These are phyloP conservation scores for Tiphia femorata DNA, from an alignment of 2,888 invertebrate species.

Conservation along the genomic window DNA sequence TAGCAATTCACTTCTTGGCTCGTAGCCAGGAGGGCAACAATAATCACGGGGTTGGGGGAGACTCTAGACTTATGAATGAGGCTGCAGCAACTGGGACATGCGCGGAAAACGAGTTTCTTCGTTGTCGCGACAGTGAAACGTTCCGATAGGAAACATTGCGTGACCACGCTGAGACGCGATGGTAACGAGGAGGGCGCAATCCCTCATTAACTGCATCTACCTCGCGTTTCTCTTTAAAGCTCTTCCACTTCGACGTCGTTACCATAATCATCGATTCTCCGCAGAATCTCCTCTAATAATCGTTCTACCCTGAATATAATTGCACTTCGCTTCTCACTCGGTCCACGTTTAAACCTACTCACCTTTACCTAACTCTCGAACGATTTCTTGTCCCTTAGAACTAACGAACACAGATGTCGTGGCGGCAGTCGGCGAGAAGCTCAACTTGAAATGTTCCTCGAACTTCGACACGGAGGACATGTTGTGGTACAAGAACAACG, in stretches of 20 bases:
- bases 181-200: too few relatives aligned
- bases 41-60: too few relatives aligned
- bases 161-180: too few relatives aligned
- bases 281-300: too few relatives aligned
- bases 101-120: slow-evolving; percentile 26
- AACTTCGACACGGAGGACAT: slow-evolving; percentile 42
- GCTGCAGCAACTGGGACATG: slow-evolving; percentile 19
- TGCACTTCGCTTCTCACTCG: too few relatives aligned
- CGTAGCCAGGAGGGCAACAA: slow-evolving; percentile 52
- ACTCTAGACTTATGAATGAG: slow-evolving; percentile 57
- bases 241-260: too few relatives aligned
- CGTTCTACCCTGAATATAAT: too few relatives aligned
- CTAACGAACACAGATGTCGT: slow-evolving; percentile 46
- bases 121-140: slow-evolving; percentile 9
- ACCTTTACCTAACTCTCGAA: background rate
- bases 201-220: too few relatives aligned
- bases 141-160: too few relatives aligned
- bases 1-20: slow-evolving; percentile 60
- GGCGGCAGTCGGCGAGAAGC: slow-evolving; percentile 51
- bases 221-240: too few relatives aligned
- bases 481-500: slow-evolving; percentile 60
- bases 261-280: too few relatives aligned
- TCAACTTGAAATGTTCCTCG: slow-evolving; percentile 54
- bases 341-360: background rate
- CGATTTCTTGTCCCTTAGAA: slow-evolving; percentile 30